phyloP scores from a whole-genome alignment of 2,888 invertebrate genomes.

The Podotricha telesiphe region DNA sequence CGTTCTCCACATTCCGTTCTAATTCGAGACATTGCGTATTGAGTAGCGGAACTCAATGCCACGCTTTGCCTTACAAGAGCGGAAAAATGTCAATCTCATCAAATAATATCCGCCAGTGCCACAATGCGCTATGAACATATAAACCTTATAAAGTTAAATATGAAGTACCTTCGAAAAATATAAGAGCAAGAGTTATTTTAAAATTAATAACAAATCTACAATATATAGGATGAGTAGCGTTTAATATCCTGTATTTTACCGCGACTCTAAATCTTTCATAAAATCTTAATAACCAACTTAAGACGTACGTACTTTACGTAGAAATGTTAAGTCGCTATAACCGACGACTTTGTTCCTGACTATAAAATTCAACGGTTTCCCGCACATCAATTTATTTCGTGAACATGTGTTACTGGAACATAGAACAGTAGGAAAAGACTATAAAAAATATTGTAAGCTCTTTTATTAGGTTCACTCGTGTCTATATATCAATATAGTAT shows the following conservation, averaged over 20 bases:
- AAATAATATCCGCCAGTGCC: no score
- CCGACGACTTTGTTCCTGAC: conserved; percentile 43
- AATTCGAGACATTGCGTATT: no score
- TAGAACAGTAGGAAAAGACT: not conserved
- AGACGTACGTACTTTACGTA: conserved; percentile 30
- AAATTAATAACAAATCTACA: conserved; percentile 9
- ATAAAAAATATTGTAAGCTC: not conserved
- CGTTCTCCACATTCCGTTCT: no score
- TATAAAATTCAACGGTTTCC: conserved; percentile 45
- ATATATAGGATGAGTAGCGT: conserved; percentile 4
- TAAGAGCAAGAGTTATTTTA: not conserved
- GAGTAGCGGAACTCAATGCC: no score
- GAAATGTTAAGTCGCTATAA: conserved; percentile 45
- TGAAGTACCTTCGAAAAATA: not conserved
- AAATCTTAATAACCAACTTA: conserved; percentile 27
- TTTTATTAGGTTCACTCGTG: no score
- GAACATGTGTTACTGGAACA: conserved; percentile 45
- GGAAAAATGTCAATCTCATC: no score
- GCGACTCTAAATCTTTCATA: conserved; percentile 18
- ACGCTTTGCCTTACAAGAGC: no score
- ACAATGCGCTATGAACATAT: no score
- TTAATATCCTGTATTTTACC: conserved; percentile 15
- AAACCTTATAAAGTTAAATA: no score
- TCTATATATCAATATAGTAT: no score
- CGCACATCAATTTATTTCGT: conserved; percentile 47